phyloP scores from a whole-genome alignment of 2,113 vertebrate genomes.

The Pollachius pollachius region DNA sequence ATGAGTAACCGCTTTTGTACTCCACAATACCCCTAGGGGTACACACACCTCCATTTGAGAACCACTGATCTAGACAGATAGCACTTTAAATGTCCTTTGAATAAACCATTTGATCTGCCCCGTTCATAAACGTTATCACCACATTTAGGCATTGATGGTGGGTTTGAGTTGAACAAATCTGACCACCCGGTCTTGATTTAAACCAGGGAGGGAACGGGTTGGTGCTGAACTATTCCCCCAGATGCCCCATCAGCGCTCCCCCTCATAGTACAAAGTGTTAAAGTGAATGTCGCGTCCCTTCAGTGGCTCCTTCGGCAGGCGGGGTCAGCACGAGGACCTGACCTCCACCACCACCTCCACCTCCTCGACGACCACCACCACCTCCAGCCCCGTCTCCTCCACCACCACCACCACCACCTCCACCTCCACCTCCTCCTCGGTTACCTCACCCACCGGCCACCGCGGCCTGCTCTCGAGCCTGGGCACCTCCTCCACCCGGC shows the following conservation, averaged over 20 bases:
- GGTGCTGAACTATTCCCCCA: background rate
- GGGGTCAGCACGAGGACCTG: constrained; percentile 87
- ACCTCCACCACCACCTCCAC: constrained; percentile 78
- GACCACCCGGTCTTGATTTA: no score
- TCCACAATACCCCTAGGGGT: no score
- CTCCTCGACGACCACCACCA: constrained; percentile 53
- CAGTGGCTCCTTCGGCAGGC: constrained; percentile 92
- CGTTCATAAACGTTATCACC: no score
- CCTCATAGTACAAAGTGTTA: background rate
- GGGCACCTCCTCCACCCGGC: constrained; percentile 71
- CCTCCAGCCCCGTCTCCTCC: constrained; percentile 82
- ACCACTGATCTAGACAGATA: no score
- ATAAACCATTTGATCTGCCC: no score
- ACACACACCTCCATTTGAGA: no score
- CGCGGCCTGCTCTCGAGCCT: constrained; percentile 83
- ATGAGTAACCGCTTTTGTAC: no score
- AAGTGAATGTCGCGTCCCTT: background rate
- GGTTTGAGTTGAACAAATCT: no score
- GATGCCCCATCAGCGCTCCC: background rate
- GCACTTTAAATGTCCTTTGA: no score
- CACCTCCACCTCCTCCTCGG: constrained; percentile 82
- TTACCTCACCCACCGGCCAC: constrained; percentile 93
- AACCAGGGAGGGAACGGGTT: no score
- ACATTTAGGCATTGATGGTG: no score
- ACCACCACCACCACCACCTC: constrained; percentile 54